phyloP scores from a whole-genome alignment of 2,888 invertebrate genomes.

The Archips crataeganus region DNA sequence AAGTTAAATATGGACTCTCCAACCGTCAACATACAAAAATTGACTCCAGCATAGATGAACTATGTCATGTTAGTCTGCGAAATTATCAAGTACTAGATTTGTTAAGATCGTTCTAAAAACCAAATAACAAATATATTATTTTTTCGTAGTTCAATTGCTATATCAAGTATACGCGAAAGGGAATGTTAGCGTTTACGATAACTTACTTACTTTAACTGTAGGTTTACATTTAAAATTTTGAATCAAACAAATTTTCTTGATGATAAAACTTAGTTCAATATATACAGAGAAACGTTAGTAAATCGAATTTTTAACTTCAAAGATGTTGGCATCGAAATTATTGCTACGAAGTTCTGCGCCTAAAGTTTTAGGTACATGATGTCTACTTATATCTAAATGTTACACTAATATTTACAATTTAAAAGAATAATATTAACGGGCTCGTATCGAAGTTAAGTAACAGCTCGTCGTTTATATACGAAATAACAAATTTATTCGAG shows the following conservation, averaged over 20 bases:
- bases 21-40: neutral
- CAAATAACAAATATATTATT: neutral
- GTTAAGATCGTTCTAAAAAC: neutral
- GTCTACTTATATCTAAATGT: constrained; percentile 76
- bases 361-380: constrained; percentile 79
- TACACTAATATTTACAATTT: constrained; percentile 81
- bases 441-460: constrained; percentile 63
- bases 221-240: constrained; percentile 62
- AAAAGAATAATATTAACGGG: constrained; percentile 74
- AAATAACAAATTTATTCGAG: constrained; percentile 83
- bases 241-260: constrained; percentile 65
- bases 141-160: constrained; percentile 21
- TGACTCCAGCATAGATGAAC: neutral
- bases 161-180: constrained; percentile 60
- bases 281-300: constrained; percentile 75
- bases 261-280: constrained; percentile 72
- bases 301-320: constrained; percentile 69
- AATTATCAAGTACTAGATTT: neutral
- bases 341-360: constrained; percentile 79
- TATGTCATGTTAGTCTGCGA: neutral
- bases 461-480: constrained; percentile 76
- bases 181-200: constrained; percentile 84
- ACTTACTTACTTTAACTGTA: constrained; percentile 69
- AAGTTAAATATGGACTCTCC: neutral
- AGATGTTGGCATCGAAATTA: constrained; percentile 82